These are phyloP conservation scores for Cynopterus sphinx DNA, from an alignment of 2,797 vertebrate genomes.

Conservation along the genomic window DNA sequence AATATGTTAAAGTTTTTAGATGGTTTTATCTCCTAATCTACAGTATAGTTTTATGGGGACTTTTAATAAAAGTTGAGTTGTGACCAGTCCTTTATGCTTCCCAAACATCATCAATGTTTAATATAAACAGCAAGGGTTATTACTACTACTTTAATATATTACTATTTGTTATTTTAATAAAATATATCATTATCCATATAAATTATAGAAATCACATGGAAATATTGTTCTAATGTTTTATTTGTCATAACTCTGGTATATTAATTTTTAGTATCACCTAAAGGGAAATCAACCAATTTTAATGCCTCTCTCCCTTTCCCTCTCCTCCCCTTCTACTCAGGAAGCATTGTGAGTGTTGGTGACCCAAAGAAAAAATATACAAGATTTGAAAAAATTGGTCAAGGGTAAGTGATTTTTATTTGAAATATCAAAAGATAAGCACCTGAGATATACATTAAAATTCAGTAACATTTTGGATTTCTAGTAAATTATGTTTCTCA, in stretches of 20 bases:
- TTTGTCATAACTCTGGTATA: not conserved
- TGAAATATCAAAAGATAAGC: constrained; percentile 29
- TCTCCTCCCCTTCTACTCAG: constrained; percentile 82
- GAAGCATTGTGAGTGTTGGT: constrained; percentile 98
- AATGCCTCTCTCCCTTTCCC: not conserved
- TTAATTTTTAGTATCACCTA: constrained; percentile 42
- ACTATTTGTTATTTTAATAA: constrained; percentile 7
- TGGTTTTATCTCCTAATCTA: constrained; percentile 43
- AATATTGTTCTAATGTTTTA: constrained; percentile 24
- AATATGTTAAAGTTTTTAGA: not conserved
- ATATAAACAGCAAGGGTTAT: constrained; percentile 21
- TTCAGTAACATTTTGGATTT: not conserved
- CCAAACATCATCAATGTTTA: constrained; percentile 30
- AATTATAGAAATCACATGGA: not conserved
- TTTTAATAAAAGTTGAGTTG: constrained; percentile 13
- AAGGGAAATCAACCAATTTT: not conserved
- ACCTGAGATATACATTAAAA: not conserved
- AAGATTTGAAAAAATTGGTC: constrained; percentile 97
- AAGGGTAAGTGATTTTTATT: constrained; percentile 91
- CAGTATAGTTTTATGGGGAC: constrained; percentile 16
- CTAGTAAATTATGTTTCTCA: not conserved
- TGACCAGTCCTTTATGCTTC: constrained; percentile 28
- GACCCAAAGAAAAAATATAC: constrained; percentile 99
- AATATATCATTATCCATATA: constrained; percentile 14
- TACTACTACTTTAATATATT: constrained; percentile 24